Conservation (phyloP, 2,113 vertebrate genomes). For the Brevimyrus niger region DNA sequence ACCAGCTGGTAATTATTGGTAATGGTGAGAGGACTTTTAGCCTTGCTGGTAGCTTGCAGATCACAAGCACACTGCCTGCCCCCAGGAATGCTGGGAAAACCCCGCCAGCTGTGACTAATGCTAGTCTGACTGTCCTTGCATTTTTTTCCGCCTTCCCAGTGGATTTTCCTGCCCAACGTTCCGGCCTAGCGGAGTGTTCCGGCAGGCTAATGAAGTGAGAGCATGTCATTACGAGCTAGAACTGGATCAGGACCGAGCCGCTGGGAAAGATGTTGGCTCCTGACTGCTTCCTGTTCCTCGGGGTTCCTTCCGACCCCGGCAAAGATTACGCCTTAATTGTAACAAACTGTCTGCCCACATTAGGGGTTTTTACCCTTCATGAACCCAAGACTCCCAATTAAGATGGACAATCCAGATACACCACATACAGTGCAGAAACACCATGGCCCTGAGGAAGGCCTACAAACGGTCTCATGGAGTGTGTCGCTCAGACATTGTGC, state of each 20-base stretch:
- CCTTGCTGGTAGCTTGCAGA: background rate
- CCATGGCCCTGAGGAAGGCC: background rate
- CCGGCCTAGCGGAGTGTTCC: background rate
- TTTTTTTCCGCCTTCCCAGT: background rate
- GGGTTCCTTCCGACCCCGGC: background rate
- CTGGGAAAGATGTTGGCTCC: slow-evolving; percentile 1
- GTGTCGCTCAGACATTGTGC: background rate
- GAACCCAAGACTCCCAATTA: background rate
- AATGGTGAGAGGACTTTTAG: background rate
- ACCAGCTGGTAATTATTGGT: background rate
- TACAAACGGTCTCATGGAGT: background rate
- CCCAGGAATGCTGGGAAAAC: background rate
- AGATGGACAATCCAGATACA: background rate
- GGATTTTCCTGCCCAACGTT: background rate
- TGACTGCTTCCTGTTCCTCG: background rate
- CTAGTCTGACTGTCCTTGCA: background rate
- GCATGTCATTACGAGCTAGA: slow-evolving; percentile 28
- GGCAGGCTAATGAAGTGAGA: slow-evolving; percentile 24
- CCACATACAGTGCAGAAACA: background rate
- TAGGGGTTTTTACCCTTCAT: background rate
- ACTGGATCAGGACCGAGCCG: slow-evolving; percentile 20
- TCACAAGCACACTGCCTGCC: background rate
- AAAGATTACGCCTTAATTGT: background rate
- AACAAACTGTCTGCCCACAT: background rate
- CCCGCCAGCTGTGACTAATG: background rate